Evolutionary conservation across 2,797 vertebrate genomes (phyloP).

Genomic region (Buceros bicornis): DNA sequence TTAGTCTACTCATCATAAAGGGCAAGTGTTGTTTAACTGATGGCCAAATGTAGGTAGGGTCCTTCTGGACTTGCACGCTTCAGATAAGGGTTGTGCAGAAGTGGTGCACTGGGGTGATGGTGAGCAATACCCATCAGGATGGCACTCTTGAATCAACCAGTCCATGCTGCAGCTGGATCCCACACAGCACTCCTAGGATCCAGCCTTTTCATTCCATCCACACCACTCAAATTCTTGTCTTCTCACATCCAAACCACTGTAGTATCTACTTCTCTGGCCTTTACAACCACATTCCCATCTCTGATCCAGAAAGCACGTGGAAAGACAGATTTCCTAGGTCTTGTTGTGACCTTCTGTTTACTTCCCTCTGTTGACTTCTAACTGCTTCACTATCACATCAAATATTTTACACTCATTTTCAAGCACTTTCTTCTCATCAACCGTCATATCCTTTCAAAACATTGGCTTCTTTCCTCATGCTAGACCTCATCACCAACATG

Average conservation of each 20-base stretch:
- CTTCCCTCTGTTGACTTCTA: neutral
- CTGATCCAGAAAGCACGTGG: neutral
- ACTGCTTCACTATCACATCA: neutral
- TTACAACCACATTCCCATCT: neutral
- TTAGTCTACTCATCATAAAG: constrained; percentile 40
- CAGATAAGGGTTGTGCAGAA: neutral
- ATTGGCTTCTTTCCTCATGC: neutral
- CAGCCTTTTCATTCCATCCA: neutral
- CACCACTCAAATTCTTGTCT: neutral
- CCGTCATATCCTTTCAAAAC: neutral
- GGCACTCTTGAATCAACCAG: neutral
- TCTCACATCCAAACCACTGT: neutral
- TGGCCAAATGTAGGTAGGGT: neutral
- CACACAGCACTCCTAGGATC: neutral
- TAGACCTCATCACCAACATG: neutral
- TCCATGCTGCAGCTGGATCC: neutral
- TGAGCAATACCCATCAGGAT: neutral
- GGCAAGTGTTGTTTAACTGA: neutral
- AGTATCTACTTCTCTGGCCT: neutral
- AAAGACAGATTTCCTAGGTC: neutral
- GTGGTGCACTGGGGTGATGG: neutral
- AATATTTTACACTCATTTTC: neutral
- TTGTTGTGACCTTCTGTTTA: neutral
- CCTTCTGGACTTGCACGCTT: neutral
- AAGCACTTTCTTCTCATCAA: neutral